These are phyloP conservation scores for Burhinus bistriatus DNA, from an alignment of 2,113 vertebrate genomes.

Conservation along the genomic window DNA sequence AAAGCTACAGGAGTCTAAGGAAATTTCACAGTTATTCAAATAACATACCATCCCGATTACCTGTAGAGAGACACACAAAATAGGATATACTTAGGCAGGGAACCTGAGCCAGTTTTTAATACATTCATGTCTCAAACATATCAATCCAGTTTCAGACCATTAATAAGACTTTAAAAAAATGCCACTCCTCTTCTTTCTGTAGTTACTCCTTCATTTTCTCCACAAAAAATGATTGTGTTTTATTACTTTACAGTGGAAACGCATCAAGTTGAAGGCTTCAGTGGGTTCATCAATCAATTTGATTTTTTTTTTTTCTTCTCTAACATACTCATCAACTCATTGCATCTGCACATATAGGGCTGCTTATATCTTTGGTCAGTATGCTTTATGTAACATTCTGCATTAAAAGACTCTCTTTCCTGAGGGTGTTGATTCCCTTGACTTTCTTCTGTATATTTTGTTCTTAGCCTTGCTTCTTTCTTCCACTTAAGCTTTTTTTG, in stretches of 20 bases:
- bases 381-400: not conserved
- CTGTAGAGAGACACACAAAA: not conserved
- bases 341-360: not conserved
- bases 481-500: not conserved
- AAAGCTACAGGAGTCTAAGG: not conserved
- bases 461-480: not conserved
- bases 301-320: too few species aligned
- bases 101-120: not conserved
- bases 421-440: not conserved
- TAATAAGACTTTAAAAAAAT: not conserved
- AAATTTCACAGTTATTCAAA: not conserved
- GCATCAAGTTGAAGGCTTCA: not conserved
- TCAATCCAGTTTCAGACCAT: not conserved
- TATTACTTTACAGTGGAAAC: not conserved
- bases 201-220: not conserved
- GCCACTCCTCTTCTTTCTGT: not conserved
- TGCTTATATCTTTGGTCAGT: not conserved
- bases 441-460: not conserved
- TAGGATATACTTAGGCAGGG: not conserved
- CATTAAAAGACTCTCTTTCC: not conserved
- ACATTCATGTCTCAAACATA: not conserved
- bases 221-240: not conserved
- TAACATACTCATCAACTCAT: not conserved
- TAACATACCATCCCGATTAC: not conserved
- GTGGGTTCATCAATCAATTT: not conserved